Percentiles rank a stretch among this genome's conserved stretches.
Conservation (phyloP, 1,140 invertebrate species). For the Pygmarrhopalites habei region DNA sequence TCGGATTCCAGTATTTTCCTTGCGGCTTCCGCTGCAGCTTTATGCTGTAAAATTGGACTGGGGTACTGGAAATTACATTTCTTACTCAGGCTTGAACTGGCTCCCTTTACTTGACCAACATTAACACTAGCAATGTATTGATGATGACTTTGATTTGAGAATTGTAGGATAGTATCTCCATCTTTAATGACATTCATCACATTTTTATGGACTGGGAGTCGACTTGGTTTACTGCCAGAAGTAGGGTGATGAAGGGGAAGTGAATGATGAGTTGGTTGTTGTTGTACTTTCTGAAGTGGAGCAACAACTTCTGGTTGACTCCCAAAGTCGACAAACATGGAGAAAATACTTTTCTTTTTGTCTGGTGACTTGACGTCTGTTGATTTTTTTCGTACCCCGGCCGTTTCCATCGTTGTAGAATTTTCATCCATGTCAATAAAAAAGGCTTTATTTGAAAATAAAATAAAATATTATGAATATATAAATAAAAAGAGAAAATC, state of each 20-base stretch:
- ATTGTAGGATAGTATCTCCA: background rate
- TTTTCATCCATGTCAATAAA: constrained; percentile 33
- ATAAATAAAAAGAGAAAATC: too few relatives aligned
- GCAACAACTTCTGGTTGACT: background rate
- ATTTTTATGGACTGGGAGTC: constrained; percentile 13
- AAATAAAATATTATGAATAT: too few relatives aligned
- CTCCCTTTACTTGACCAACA: too few relatives aligned
- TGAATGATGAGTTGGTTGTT: background rate
- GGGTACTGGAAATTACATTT: constrained; percentile 20
- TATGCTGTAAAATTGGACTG: constrained; percentile 34
- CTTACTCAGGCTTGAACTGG: background rate
- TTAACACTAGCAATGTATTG: background rate
- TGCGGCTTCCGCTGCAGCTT: constrained; percentile 22
- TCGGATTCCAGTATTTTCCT: background rate
- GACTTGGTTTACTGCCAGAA: background rate
- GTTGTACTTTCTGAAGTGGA: background rate
- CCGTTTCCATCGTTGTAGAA: background rate
- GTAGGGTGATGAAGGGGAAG: background rate
- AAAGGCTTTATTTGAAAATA: too few relatives aligned
- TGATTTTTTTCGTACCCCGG: too few relatives aligned
- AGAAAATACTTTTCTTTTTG: constrained; percentile 35
- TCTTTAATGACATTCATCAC: constrained; percentile 16
- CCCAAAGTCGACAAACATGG: constrained; percentile 37
- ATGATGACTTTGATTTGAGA: background rate
- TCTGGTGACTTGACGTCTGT: constrained; percentile 8